Base-by-base conservation (phyloP, 2,888 invertebrate species). In the Erannis defoliaria region DNA sequence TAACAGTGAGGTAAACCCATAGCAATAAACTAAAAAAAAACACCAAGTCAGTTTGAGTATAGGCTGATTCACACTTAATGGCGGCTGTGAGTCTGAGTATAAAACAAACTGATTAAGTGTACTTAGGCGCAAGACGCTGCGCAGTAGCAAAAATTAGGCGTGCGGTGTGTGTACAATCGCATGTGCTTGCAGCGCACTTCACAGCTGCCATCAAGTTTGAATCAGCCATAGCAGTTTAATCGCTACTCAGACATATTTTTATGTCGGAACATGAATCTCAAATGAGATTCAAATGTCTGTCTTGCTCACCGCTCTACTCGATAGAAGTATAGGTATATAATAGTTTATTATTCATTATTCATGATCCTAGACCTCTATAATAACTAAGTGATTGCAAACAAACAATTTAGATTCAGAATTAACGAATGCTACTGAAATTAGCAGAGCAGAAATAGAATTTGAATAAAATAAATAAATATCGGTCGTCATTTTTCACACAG, bases 281-380 rank as follows among this genome's bases (percentile, higher is more conserved):
- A 54, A 54, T 21, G 33, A 37, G 9, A 46, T 46, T 55, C 12
- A 46, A 55, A 46, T 55, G 29, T 55, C 35, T 46, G 46, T 26
- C 19, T 40, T 50, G 35, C 29, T 16, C 29, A 29, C 9, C 26
- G 19, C 37, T 37, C 26, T 4, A 6, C 23, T 12, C 12, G 18
- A 33, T 35, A 35, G 5, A 48, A 48, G n/a, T n/a, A n/a, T n/a
- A n/a, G n/a, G n/a, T n/a, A n/a, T n/a, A n/a, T n/a, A n/a, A n/a
- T n/a, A n/a, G n/a, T n/a, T n/a, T 2, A 26, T 5, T 5, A 21
- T 37, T 37, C 14, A 49, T 21, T 49, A 49, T 49, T 49, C 37
- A 49, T 49, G 35, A 49, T 14, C 49, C 48, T 48, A 48, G 33
- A 23, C 35, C n/a, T 12, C 12, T 35, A 1, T 10, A 35, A 35